These are phyloP conservation scores for Drosophila tristis DNA, from an alignment of 1,140 invertebrate species.

Conservation along the genomic window DNA sequence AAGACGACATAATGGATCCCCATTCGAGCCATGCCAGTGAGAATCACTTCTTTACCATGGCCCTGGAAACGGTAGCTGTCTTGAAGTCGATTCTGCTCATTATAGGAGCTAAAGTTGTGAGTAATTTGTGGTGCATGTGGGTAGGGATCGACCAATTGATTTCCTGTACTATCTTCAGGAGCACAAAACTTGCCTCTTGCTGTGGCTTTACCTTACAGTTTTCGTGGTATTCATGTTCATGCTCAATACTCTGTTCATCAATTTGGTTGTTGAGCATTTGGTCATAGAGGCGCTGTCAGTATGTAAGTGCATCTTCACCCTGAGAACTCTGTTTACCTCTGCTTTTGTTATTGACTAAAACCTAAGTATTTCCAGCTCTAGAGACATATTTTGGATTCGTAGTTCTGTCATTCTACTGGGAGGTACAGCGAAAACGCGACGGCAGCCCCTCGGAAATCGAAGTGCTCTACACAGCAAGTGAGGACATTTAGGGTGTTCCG, in stretches of 20 bases:
- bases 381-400: slow-evolving; percentile 45
- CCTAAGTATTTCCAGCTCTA: slow-evolving; percentile 23
- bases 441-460: slow-evolving; percentile 20
- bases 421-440: slow-evolving; percentile 14
- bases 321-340: too few species aligned
- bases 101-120: slow-evolving; percentile 36
- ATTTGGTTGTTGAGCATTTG: not conserved
- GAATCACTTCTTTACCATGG: not conserved
- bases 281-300: not conserved
- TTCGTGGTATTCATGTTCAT: not conserved
- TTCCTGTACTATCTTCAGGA: not conserved
- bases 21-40: not conserved
- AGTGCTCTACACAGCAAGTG: slow-evolving; percentile 41
- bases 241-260: slow-evolving; percentile 7
- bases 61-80: slow-evolving; percentile 8
- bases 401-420: slow-evolving; percentile 37
- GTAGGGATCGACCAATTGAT: too few species aligned
- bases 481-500: slow-evolving; percentile 3
- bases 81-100: slow-evolving; percentile 23
- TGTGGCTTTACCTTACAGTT: slow-evolving; percentile 31
- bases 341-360: not conserved
- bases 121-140: not conserved
- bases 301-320: not conserved
- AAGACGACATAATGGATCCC: not conserved
- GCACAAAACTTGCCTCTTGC: slow-evolving; percentile 33